Percentiles rank a stretch among this genome's conserved stretches.
Evolutionary conservation across 2,797 vertebrate species (phyloP).

Genomic region (Chiloscyllium punctatum): DNA sequence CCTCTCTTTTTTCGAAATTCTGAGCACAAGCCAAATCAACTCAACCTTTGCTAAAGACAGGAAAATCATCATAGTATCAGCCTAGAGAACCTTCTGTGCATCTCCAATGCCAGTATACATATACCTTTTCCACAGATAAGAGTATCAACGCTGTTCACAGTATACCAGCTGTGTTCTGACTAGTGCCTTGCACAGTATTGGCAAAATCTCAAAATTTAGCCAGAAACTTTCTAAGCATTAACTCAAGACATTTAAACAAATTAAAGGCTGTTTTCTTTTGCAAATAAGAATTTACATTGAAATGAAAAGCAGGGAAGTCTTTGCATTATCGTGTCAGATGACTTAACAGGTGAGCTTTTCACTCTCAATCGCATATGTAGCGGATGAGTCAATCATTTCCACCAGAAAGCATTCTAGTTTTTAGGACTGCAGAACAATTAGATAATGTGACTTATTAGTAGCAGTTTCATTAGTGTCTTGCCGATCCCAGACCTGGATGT

Average conservation of each 20-base stretch:
- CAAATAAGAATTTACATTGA: background rate
- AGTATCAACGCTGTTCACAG: too few species aligned
- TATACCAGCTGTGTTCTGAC: too few species aligned
- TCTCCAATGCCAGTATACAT: too few species aligned
- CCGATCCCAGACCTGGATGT: background rate
- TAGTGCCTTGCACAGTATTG: too few species aligned
- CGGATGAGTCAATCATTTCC: background rate
- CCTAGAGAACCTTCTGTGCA: too few species aligned
- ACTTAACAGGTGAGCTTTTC: background rate
- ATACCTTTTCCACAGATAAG: too few species aligned
- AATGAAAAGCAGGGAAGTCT: background rate
- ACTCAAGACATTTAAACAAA: background rate
- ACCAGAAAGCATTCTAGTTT: background rate
- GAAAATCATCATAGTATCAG: too few species aligned
- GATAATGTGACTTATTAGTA: background rate
- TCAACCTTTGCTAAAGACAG: too few species aligned
- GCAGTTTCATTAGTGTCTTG: background rate
- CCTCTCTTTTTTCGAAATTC: too few species aligned
- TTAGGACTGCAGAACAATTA: background rate
- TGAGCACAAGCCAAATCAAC: too few species aligned
- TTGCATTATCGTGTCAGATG: background rate
- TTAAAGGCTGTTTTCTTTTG: background rate
- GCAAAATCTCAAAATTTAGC: too few species aligned
- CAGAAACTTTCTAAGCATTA: too few species aligned
- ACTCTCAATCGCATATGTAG: background rate